Conservation (phyloP, 37 sponge, comb jelly and placozoan genomes). For the Amphimedon queenslandica region DNA sequence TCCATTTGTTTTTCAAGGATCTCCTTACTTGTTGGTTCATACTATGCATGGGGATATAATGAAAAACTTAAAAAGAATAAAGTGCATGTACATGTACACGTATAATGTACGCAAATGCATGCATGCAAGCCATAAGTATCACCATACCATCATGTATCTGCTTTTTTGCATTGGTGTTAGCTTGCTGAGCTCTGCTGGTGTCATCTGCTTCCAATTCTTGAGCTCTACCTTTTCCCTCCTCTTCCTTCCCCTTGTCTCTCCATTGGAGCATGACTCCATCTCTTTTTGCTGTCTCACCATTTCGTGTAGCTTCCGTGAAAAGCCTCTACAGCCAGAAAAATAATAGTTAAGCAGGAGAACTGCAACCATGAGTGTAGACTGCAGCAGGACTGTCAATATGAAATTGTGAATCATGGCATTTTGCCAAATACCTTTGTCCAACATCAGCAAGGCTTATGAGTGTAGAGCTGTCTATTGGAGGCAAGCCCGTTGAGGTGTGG, state of each 20-base stretch:
- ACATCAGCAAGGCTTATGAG: no score
- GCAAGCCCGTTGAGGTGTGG: no score
- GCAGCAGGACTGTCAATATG: no score
- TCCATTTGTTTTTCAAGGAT: slow-evolving; percentile 32
- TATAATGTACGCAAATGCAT: not conserved
- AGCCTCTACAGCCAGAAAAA: no score
- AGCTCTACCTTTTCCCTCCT: slow-evolving; percentile 25
- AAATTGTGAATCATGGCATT: no score
- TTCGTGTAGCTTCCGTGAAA: slow-evolving; percentile 24
- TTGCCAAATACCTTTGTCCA: no score
- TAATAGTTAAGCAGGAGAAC: no score
- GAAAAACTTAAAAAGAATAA: not conserved
- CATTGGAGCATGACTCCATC: not conserved
- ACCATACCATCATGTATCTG: slow-evolving; percentile 62
- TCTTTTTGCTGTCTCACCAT: slow-evolving; percentile 15
- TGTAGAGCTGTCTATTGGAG: no score
- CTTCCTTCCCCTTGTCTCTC: not conserved
- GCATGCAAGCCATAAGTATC: not conserved
- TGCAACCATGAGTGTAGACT: no score
- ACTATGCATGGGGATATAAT: slow-evolving; percentile 19
- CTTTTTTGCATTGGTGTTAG: slow-evolving; percentile 44
- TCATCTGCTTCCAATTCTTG: slow-evolving; percentile 48
- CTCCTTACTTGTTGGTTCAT: slow-evolving; percentile 60
- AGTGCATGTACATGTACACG: not conserved
- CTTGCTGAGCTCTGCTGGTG: slow-evolving; percentile 23